Evolutionary conservation across 2,888 invertebrate species (phyloP), one percentile per base, ranked within the genome.

Genomic region (Deilephila elpenor): DNA sequence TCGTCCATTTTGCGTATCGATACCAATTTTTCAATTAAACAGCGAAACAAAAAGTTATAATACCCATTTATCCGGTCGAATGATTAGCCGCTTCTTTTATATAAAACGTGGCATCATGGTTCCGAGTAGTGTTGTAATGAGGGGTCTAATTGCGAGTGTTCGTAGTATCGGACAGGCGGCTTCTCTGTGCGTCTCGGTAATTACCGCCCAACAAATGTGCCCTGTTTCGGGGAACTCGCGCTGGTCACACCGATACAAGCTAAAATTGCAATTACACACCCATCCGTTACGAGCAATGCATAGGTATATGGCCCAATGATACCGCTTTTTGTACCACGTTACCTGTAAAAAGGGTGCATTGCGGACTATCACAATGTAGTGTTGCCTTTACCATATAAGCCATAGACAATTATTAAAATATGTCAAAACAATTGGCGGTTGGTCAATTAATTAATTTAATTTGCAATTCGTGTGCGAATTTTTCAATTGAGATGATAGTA

Each of bases 131-230:
- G 74, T 71, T 72, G 83, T 88, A 88, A 90, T 89, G 87, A 83
- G 82, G 84, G 85, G 79, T 82, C 84, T 90, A 91, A 92, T 92
- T 91, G 84, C 82, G 59, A 72, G 78, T 76, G 82, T 91, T 91
- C 91, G 88, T 81, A 79, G 91, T 91, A 91, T 80, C 79, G 74
- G 79, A 67, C 67, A 70, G 81, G 84, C 86, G 86, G 89, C 79
- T 80, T 79, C 84, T 86, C 84, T 86, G 84, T 85, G 78, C 83
- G 79, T 80, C 60, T 73, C 75, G 59, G 82, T 88, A 89, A 91
- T 89, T 88, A 86, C 85, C 77, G 77, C 76, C 76, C 83, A 83
- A 82, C 85, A 84, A 86, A 86, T 85, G 84, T 84, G 83, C 77
- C 75, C 74, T 76, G 84, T 87, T 73, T 73, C 72, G 37, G 37